phyloP scores from a whole-genome alignment of 2,113 vertebrate species.

The Albula goreensis region DNA sequence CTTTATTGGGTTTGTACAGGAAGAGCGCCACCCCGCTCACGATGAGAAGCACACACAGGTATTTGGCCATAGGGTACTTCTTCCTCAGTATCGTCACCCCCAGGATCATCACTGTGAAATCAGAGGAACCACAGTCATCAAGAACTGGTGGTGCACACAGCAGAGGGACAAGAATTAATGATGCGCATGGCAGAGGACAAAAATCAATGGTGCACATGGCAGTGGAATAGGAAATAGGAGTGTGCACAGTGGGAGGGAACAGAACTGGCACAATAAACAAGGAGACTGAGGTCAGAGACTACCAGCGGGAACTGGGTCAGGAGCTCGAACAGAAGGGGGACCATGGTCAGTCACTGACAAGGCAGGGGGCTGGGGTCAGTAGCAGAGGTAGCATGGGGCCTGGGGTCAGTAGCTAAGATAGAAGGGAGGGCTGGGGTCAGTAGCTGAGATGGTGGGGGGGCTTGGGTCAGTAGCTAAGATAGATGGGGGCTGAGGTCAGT shows the following conservation, averaged over 20 bases:
- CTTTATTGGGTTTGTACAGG: conserved; percentile 92
- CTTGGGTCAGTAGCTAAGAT: neutral
- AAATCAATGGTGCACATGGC: neutral
- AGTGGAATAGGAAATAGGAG: neutral
- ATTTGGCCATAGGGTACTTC: conserved; percentile 89
- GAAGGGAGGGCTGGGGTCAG: neutral
- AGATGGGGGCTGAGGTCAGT: neutral
- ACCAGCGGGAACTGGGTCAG: no score
- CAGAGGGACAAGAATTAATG: neutral
- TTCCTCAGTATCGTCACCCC: conserved; percentile 90
- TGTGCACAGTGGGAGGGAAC: no score
- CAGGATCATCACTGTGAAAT: conserved; percentile 87
- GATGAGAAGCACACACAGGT: conserved; percentile 92
- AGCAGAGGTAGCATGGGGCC: neutral
- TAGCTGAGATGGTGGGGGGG: neutral
- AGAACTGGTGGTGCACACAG: neutral
- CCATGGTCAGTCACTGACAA: neutral
- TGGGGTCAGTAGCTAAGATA: neutral
- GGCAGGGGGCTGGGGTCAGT: neutral
- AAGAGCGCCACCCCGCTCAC: conserved; percentile 92
- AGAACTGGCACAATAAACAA: no score
- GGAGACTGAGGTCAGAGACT: no score
- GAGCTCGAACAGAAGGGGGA: no score
- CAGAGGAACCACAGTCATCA: neutral
- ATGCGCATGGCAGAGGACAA: neutral